These are phyloP conservation scores for Solenopsis invicta DNA, from an alignment of 1,140 invertebrate genomes.

Conservation along the genomic window DNA sequence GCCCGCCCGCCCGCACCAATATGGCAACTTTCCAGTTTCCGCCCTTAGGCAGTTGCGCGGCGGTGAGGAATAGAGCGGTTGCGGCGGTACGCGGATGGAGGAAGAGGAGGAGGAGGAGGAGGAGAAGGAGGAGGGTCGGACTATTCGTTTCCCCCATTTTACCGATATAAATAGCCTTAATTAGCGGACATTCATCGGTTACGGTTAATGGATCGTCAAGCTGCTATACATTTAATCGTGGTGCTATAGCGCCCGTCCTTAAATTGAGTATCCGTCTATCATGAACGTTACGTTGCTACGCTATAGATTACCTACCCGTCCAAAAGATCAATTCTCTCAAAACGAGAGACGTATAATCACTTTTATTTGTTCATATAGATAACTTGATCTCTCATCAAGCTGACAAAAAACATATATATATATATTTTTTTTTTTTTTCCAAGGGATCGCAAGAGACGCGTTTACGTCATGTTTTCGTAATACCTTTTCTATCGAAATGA, in stretches of 20 bases:
- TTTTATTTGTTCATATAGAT: neutral
- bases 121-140: conserved; percentile 29
- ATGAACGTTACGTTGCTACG: conserved; percentile 8
- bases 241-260: conserved; percentile 44
- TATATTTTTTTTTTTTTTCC: neutral
- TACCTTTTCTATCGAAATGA: neutral
- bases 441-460: neutral
- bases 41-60: conserved; percentile 64
- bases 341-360: neutral
- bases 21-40: conserved; percentile 69
- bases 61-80: conserved; percentile 57
- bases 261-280: conserved; percentile 62
- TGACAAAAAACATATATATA: neutral
- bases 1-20: conserved; percentile 41
- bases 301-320: neutral
- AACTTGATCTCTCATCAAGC: neutral
- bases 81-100: conserved; percentile 22
- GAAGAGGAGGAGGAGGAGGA: conserved; percentile 2
- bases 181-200: conserved; percentile 76
- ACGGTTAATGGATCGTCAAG: conserved; percentile 78
- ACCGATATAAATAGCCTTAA: conserved; percentile 79
- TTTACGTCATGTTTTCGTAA: neutral
- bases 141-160: conserved; percentile 69
- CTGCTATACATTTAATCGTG: conserved; percentile 66
- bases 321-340: neutral